These are phyloP conservation scores for Pteropus rufus DNA, from an alignment of 2,797 vertebrate genomes.

Conservation along the genomic window DNA sequence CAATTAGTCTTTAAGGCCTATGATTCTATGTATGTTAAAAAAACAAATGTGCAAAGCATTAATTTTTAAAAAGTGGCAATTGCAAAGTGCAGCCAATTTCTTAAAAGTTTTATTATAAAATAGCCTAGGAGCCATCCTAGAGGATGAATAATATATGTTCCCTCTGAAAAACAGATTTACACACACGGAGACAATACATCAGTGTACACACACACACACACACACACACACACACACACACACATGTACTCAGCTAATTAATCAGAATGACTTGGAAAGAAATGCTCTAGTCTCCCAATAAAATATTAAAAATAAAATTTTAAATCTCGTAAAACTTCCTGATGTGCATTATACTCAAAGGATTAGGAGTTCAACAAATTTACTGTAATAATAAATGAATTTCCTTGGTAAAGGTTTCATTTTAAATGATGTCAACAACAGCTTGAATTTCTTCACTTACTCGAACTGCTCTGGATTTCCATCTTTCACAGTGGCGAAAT, in stretches of 20 bases:
- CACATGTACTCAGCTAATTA: not conserved
- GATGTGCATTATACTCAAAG: not conserved
- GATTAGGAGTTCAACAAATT: slow-evolving; percentile 5
- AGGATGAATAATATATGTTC: not conserved
- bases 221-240: not conserved
- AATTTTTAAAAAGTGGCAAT: slow-evolving; percentile 58
- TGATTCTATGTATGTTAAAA: not conserved
- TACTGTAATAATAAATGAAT: not conserved
- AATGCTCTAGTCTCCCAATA: not conserved
- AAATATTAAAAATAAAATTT: not conserved
- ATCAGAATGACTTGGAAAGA: slow-evolving; percentile 20
- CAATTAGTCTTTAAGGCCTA: not conserved
- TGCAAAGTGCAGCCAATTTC: slow-evolving; percentile 26
- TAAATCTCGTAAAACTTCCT: slow-evolving; percentile 39
- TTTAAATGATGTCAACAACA: not conserved
- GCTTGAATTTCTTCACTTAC: not conserved
- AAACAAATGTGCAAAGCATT: slow-evolving; percentile 66
- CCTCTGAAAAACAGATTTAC: slow-evolving; percentile 18
- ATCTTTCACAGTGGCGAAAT: not conserved
- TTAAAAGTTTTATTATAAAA: not conserved
- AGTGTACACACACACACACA: not conserved
- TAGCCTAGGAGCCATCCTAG: slow-evolving; percentile 19
- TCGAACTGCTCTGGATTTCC: not conserved
- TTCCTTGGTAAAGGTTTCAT: slow-evolving; percentile 28
- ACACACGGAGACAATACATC: not conserved